A percentile compares a stretch with the other conserved stretches of the same genome.
Conservation (phyloP, 1,140 invertebrate species). For the Heliconius hermathena region DNA sequence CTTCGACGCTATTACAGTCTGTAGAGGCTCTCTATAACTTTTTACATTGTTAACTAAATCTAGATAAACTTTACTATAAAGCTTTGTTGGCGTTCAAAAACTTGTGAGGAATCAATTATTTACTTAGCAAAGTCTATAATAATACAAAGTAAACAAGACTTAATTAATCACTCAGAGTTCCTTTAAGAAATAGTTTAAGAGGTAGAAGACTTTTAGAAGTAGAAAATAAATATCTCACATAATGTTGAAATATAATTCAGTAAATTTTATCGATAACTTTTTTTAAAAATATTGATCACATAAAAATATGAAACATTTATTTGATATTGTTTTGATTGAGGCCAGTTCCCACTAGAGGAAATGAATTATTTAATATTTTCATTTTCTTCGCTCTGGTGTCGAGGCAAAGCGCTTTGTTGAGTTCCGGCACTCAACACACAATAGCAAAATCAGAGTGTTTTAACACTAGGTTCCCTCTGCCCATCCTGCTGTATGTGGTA, state of each 20-base stretch:
- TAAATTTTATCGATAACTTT: not conserved
- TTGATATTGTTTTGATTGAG: no score
- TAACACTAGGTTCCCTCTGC: no score
- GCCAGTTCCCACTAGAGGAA: no score
- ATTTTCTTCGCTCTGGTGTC: no score
- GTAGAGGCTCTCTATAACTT: not conserved
- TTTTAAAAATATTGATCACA: no score
- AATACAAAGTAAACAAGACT: not conserved
- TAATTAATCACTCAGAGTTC: not conserved
- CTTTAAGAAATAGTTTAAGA: not conserved
- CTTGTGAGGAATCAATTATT: slow-evolving; percentile 1
- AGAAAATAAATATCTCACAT: not conserved
- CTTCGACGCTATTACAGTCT: not conserved
- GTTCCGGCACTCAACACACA: no score
- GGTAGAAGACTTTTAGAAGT: not conserved
- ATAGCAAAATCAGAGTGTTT: no score
- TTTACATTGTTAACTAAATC: not conserved
- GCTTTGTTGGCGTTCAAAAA: not conserved
- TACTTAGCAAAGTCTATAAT: not conserved
- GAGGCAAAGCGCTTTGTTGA: not conserved
- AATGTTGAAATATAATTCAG: not conserved
- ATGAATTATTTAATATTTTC: no score
- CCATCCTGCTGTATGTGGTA: no score
- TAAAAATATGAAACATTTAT: no score
- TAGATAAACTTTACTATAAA: slow-evolving; percentile 5